These are phyloP conservation scores for Pseudochirops corinnae DNA, from an alignment of 2,797 vertebrate species.

Conservation along the genomic window DNA sequence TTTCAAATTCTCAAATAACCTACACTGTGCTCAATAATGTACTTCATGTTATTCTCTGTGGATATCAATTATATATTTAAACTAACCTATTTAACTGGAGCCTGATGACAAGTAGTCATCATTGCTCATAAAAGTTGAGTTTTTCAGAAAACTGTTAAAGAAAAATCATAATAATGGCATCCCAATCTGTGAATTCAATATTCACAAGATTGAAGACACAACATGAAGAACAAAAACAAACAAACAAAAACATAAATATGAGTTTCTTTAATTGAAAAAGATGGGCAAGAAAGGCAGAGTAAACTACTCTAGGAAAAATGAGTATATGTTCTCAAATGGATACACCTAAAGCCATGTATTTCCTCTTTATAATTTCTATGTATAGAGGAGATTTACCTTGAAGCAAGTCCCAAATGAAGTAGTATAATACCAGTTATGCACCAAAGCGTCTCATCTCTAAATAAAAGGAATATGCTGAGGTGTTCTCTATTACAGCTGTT, in stretches of 20 bases:
- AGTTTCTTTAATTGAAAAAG: neutral
- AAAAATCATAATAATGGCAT: neutral
- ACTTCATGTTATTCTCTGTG: neutral
- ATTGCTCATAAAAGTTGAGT: neutral
- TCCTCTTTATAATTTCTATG: neutral
- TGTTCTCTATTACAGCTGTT: conserved; percentile 7
- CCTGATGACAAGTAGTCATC: neutral
- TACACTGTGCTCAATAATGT: neutral
- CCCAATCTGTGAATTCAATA: neutral
- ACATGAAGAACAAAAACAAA: neutral
- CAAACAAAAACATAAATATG: neutral
- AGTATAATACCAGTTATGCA: conserved; percentile 10
- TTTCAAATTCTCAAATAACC: neutral
- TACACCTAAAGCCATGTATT: neutral
- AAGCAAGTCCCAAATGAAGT: neutral
- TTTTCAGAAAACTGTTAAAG: neutral
- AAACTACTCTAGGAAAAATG: conserved; percentile 6
- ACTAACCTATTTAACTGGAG: neutral
- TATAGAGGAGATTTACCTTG: conserved; percentile 27
- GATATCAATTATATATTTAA: conserved; percentile 1
- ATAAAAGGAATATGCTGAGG: conserved; percentile 17
- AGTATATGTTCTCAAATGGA: neutral
- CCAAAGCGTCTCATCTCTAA: neutral
- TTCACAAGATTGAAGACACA: neutral
- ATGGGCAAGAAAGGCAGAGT: conserved; percentile 4